phyloP scores from a whole-genome alignment of 2,888 invertebrate genomes.

The Agrotis ipsilon region DNA sequence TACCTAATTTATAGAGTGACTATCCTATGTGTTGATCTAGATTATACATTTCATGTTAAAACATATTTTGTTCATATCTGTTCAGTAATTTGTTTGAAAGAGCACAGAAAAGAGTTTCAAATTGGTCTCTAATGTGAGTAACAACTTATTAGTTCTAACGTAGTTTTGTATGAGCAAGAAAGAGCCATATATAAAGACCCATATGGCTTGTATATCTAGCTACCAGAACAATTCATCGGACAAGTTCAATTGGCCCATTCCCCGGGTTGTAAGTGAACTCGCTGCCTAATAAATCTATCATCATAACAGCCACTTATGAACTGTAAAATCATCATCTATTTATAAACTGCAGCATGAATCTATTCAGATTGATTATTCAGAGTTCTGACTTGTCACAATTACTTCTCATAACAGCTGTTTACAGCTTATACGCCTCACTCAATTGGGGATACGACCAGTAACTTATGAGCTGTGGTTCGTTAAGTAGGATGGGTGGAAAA shows the following conservation, averaged over 20 bases:
- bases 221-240: neutral
- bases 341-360: constrained; percentile 51
- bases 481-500: neutral
- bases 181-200: too few species aligned
- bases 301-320: constrained; percentile 36
- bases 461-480: constrained; percentile 66
- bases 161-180: too few species aligned
- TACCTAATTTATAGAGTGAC: too few species aligned
- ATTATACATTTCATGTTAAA: too few species aligned
- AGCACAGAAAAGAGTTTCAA: too few species aligned
- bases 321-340: constrained; percentile 45
- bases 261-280: constrained; percentile 6
- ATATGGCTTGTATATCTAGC: neutral
- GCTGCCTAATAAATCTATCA: constrained; percentile 26
- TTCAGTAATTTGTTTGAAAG: too few species aligned
- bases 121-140: too few species aligned
- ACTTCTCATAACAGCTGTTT: constrained; percentile 82
- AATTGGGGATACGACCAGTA: constrained; percentile 81
- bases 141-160: too few species aligned
- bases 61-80: too few species aligned
- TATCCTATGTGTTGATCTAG: too few species aligned
- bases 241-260: constrained; percentile 8
- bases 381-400: constrained; percentile 82
- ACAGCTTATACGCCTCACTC: constrained; percentile 79
- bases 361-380: constrained; percentile 72